Evolutionary conservation across 2,888 invertebrate species (phyloP).

Genomic region (Penaeus monodon): DNA sequence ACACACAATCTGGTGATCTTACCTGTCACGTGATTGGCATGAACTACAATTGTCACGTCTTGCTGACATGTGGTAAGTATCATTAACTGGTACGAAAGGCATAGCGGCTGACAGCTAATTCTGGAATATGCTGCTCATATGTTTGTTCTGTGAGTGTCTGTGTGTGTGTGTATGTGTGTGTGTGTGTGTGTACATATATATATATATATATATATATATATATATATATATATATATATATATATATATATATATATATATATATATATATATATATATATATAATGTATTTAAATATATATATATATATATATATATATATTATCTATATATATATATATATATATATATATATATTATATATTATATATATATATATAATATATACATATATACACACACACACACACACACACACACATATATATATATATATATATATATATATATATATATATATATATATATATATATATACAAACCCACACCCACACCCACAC

Average conservation of each 20-base stretch:
- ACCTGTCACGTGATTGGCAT: no score
- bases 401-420: not conserved
- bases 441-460: slow-evolving; percentile 8
- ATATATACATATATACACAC: no score
- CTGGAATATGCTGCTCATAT: not conserved
- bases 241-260: slow-evolving; percentile 13
- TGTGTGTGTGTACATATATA: not conserved
- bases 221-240: slow-evolving; percentile 9
- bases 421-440: no score
- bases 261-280: slow-evolving; percentile 8
- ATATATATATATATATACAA: slow-evolving; percentile 11
- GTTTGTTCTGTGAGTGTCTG: not conserved
- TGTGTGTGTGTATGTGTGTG: not conserved
- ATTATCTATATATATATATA: slow-evolving; percentile 16
- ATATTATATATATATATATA: no score
- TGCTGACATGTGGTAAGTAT: no score
- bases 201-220: no score
- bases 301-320: slow-evolving; percentile 26
- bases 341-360: not conserved
- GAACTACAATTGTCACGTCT: no score
- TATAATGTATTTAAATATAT: not conserved
- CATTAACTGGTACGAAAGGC: no score
- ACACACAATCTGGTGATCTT: no score
- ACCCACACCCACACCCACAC: not conserved
- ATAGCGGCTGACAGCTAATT: no score